phyloP scores from a whole-genome alignment of 2,888 invertebrate species.

The Desoria tigrina region DNA sequence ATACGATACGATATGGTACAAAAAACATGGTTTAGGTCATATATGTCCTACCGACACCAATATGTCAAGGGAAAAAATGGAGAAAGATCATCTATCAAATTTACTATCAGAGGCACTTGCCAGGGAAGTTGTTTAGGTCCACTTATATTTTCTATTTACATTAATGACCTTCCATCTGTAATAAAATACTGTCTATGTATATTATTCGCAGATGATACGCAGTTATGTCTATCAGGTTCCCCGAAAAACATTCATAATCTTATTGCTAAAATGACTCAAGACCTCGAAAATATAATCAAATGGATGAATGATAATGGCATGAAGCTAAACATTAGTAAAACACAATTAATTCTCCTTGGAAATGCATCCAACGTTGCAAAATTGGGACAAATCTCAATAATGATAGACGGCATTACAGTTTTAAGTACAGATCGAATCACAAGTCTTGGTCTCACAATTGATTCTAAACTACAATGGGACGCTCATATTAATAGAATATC shows the following conservation, averaged over 20 bases:
- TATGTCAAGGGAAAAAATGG: not conserved
- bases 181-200: no score
- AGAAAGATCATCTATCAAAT: not conserved
- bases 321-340: conserved; percentile 10
- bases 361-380: not conserved
- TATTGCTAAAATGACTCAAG: not conserved
- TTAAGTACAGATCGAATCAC: no score
- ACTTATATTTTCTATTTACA: no score
- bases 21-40: conserved; percentile 19
- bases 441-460: no score
- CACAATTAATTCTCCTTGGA: not conserved
- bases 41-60: not conserved
- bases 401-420: no score
- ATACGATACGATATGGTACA: no score
- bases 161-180: no score
- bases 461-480: no score
- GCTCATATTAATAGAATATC: no score
- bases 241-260: not conserved
- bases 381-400: no score
- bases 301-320: not conserved
- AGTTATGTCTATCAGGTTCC: not conserved
- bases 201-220: not conserved
- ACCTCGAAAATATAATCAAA: not conserved
- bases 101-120: no score
- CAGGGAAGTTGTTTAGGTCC: no score